Evolutionary conservation across 2,888 invertebrate species (phyloP).

Genomic region (Troilus luridus): DNA sequence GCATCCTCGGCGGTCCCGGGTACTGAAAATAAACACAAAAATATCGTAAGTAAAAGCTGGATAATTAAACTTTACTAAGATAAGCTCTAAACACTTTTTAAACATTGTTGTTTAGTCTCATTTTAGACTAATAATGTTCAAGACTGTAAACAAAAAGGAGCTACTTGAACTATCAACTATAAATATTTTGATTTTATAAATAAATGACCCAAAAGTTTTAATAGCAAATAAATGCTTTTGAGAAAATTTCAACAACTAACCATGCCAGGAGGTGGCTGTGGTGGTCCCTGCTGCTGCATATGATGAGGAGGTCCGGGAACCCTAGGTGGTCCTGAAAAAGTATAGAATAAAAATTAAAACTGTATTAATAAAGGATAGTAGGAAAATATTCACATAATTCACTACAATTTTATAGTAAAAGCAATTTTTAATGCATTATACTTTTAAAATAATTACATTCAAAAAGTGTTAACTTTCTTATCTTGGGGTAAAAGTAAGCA

Average conservation of each 20-base stretch:
- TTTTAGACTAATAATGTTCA: neutral
- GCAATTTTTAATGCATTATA: neutral
- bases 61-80: neutral
- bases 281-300: slow-evolving; percentile 70
- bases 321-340: slow-evolving; percentile 70
- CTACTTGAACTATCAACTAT: no score
- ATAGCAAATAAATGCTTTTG: neutral
- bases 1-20: slow-evolving; percentile 60
- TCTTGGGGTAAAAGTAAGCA: no score
- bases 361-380: neutral
- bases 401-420: neutral
- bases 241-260: neutral
- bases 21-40: neutral
- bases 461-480: no score
- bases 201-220: no score
- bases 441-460: neutral
- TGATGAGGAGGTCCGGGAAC: slow-evolving; percentile 74
- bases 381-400: neutral
- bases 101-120: neutral
- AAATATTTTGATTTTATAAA: neutral
- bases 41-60: neutral
- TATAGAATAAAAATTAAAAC: neutral
- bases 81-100: neutral
- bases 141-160: neutral
- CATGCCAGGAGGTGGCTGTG: slow-evolving; percentile 70